Evolutionary conservation across 2,888 invertebrate species (phyloP), one percentile per base, ranked within the genome.

Genomic region (Synergus japonicus): DNA sequence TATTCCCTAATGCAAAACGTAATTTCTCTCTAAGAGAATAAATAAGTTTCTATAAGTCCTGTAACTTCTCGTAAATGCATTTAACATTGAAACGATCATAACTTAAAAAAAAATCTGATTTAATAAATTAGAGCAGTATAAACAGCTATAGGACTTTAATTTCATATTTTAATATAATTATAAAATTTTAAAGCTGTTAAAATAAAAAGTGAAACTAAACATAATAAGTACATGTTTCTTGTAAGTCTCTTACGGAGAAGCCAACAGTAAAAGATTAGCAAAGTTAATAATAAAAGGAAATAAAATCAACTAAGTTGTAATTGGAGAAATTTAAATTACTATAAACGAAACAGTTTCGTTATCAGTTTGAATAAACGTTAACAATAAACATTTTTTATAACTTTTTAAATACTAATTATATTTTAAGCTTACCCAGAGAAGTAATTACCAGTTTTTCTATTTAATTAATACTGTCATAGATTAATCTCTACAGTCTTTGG

Each of bases 351-450:
- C 7, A n/a, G 8, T n/a, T 54, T n/a, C 15, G n/a, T 8, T 54
- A 54, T 3, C 0, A 54, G 54, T 9, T 54, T 5, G 54, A n/a
- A 7, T n/a, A n/a, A n/a, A 54, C n/a, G 54, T 54, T 54, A n/a
- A n/a, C 8, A n/a, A n/a, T 54, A 2, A n/a, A 54, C 54, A n/a
- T 13, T 54, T 54, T n/a, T 54, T 1, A 54, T n/a, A 54, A 54
- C 54, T 54, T 54, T n/a, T 3, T 29, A 29, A 29, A 29, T 54
- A 54, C 54, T 54, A 54, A 54, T n/a, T 8, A 54, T 13, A n/a
- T 54, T 54, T 54, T n/a, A 54, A 54, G n/a, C n/a, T 54, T 54
- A n/a, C n/a, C 54, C n/a, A n/a, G 54, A 54, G 54, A 54, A 54
- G n/a, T 22, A 60, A 12, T 22, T 54, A 54, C n/a, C n/a, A n/a